phyloP scores from a whole-genome alignment of 2,888 invertebrate species.

The Hyposoter dolosus region DNA sequence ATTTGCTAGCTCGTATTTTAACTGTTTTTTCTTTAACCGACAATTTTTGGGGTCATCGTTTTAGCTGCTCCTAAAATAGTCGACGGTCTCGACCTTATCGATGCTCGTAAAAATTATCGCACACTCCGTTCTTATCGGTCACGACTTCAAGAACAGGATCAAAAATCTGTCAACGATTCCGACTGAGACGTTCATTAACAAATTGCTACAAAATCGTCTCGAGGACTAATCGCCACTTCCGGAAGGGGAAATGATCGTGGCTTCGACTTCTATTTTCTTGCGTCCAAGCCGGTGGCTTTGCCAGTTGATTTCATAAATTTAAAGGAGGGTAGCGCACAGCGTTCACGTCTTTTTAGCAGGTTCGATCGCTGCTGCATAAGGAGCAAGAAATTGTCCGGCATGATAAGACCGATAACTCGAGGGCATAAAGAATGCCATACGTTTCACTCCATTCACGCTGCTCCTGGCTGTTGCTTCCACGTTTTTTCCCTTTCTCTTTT shows the following conservation, averaged over 20 bases:
- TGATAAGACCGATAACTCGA: slow-evolving; percentile 81
- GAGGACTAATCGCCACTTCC: neutral
- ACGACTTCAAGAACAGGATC: neutral
- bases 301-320: slow-evolving; percentile 34
- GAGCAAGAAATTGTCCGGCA: slow-evolving; percentile 70
- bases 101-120: slow-evolving; percentile 42
- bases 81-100: slow-evolving; percentile 27
- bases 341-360: slow-evolving; percentile 70
- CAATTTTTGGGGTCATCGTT: slow-evolving; percentile 54
- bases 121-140: neutral
- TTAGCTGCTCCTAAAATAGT: slow-evolving; percentile 45
- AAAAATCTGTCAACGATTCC: neutral
- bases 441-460: slow-evolving; percentile 70
- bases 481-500: slow-evolving; percentile 61
- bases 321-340: slow-evolving; percentile 44
- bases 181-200: neutral
- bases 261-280: neutral
- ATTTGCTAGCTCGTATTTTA: neutral
- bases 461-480: slow-evolving; percentile 63
- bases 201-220: neutral
- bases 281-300: neutral
- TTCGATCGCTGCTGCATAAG: slow-evolving; percentile 75
- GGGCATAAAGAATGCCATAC: slow-evolving; percentile 80
- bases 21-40: neutral
- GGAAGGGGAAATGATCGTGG: neutral